Percentiles rank a stretch among this genome's conserved stretches.
Evolutionary conservation across 2,113 vertebrate species (phyloP).

Genomic region (Phalacrocorax brasilianus): DNA sequence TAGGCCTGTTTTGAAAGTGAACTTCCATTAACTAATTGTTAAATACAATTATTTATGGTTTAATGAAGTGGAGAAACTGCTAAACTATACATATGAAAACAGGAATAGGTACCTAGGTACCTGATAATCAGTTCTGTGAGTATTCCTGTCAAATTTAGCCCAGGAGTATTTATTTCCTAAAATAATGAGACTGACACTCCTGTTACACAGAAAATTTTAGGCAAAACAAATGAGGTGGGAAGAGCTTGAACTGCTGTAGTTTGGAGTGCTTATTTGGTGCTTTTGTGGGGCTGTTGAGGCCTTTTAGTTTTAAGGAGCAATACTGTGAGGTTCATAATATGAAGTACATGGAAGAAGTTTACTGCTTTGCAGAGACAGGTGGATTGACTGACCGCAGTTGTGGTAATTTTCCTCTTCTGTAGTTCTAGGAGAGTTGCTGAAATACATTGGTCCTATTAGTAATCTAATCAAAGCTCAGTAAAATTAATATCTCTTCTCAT

Average conservation of each 20-base stretch:
- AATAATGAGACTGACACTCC: neutral
- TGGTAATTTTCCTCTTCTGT: neutral
- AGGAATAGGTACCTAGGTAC: neutral
- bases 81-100: neutral
- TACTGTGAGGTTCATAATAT: neutral
- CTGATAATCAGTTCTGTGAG: neutral
- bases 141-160: neutral
- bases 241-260: neutral
- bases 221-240: neutral
- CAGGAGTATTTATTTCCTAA: neutral
- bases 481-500: neutral
- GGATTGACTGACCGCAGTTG: neutral
- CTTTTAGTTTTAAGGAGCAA: neutral
- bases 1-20: neutral
- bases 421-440: neutral
- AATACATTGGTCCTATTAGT: neutral
- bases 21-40: neutral
- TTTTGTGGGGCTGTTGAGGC: neutral
- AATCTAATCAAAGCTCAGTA: neutral
- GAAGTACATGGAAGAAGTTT: neutral
- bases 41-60: neutral
- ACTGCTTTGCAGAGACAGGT: neutral
- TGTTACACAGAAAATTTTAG: neutral
- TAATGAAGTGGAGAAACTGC: neutral
- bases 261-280: neutral